A percentile compares a stretch with the other conserved stretches of the same genome.
These are phyloP conservation scores for Nerophis lumbriciformis DNA, from an alignment of 2,113 vertebrate species.

Conservation along the genomic window DNA sequence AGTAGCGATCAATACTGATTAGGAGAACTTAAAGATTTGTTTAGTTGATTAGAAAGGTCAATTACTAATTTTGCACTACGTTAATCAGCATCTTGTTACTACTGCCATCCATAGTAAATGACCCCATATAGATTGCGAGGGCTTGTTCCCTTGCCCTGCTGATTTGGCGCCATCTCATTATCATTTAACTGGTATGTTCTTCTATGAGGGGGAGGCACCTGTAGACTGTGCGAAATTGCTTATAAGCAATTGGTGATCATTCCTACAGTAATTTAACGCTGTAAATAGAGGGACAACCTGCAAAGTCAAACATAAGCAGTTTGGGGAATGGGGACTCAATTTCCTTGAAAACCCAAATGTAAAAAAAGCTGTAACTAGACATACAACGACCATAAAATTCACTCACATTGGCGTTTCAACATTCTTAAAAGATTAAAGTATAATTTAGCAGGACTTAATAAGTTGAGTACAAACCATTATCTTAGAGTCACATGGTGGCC, in stretches of 20 bases:
- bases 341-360: no score
- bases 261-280: constrained; percentile 7
- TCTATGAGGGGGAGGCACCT: constrained; percentile 14
- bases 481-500: no score
- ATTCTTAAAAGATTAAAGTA: no score
- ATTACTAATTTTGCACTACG: constrained; percentile 82
- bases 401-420: no score
- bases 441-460: no score
- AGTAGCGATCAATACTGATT: constrained; percentile 76
- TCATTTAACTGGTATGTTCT: constrained; percentile 38
- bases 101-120: constrained; percentile 72
- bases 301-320: not conserved
- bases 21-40: constrained; percentile 75
- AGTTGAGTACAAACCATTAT: no score
- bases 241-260: not conserved
- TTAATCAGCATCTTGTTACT: constrained; percentile 78
- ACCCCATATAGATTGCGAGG: constrained; percentile 66
- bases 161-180: constrained; percentile 61
- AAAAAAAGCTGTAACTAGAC: no score
- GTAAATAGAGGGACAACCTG: not conserved
- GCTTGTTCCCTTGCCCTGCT: constrained; percentile 51
- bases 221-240: constrained; percentile 1
- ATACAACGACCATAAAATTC: no score
- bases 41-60: constrained; percentile 84
- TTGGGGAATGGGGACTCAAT: not conserved